Evolutionary conservation across 2,888 invertebrate species (phyloP).

Genomic region (Dorcus parallelipipedus): DNA sequence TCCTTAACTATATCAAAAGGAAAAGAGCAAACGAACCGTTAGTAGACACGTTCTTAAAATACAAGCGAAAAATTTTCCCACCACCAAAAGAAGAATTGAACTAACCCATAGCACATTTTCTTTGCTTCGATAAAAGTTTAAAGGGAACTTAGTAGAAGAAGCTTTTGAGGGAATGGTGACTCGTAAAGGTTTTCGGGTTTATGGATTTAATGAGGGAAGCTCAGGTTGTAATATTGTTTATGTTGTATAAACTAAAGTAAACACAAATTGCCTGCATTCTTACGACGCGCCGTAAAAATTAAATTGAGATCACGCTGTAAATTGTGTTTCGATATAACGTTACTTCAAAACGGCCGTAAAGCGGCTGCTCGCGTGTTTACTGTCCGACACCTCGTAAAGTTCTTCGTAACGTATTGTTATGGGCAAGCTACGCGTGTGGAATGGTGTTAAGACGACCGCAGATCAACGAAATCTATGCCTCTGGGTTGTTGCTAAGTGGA

Average conservation of each 20-base stretch:
- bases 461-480: background rate
- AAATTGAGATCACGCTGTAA: background rate
- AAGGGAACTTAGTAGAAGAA: too few species aligned
- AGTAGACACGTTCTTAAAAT: too few species aligned
- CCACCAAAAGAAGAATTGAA: too few species aligned
- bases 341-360: background rate
- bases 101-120: too few species aligned
- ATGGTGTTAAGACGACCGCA: background rate
- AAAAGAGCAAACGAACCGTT: background rate
- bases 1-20: background rate
- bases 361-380: background rate
- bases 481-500: too few species aligned
- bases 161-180: too few species aligned
- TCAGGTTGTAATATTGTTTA: too few species aligned
- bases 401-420: background rate
- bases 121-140: too few species aligned
- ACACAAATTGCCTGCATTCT: background rate
- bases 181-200: too few species aligned
- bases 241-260: too few species aligned
- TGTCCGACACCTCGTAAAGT: background rate
- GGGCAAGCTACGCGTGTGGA: background rate
- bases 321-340: background rate
- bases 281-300: constrained; percentile 1
- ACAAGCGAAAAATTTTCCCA: too few species aligned
- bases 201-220: too few species aligned